Percentiles rank a stretch among this genome's conserved stretches.
Conservation (phyloP, 2,113 vertebrate species). For the Dolichallabes microphthalmus region DNA sequence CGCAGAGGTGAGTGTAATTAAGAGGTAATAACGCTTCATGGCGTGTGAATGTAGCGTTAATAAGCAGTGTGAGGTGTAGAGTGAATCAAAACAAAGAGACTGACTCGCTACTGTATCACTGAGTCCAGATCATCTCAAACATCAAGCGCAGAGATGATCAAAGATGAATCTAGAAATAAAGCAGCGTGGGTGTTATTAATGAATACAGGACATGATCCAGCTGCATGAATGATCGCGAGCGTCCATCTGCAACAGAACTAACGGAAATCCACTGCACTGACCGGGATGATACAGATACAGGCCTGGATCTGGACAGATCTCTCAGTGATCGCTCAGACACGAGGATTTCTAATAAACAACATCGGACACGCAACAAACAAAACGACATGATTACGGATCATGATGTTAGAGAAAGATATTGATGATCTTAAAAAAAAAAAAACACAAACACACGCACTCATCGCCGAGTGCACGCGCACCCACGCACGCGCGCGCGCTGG, state of each 20-base stretch:
- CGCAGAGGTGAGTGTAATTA: neutral
- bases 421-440: neutral
- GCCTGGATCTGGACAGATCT: neutral
- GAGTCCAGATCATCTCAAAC: neutral
- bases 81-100: constrained; percentile 13
- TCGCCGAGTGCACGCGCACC: neutral
- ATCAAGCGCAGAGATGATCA: no score
- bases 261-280: neutral
- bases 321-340: neutral
- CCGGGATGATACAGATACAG: neutral
- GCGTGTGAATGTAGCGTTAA: neutral
- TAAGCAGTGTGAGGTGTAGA: neutral
- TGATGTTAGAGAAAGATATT: neutral
- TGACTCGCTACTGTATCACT: neutral
- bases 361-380: neutral
- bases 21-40: neutral
- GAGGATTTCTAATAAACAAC: neutral
- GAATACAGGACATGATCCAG: neutral
- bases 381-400: neutral
- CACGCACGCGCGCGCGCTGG: neutral
- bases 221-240: neutral
- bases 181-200: neutral
- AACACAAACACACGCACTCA: neutral
- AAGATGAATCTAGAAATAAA: neutral
- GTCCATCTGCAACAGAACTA: neutral